These are phyloP conservation scores for Notolabrus celidotus DNA, from an alignment of 2,797 vertebrate species.

Conservation along the genomic window DNA sequence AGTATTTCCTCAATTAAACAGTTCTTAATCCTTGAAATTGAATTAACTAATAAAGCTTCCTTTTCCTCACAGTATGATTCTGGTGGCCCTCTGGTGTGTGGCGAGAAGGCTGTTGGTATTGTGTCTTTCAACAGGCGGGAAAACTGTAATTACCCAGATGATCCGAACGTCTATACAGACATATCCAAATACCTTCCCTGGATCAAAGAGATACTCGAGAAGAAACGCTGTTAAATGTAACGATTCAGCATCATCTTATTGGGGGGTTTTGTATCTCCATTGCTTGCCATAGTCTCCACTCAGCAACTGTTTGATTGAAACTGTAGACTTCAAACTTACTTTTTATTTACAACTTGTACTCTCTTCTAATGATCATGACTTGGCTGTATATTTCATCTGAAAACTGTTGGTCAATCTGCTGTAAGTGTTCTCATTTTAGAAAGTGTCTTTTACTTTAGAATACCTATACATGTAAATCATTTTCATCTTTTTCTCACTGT, in stretches of 20 bases:
- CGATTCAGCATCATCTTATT: not conserved
- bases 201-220: constrained; percentile 50
- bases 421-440: too few relatives aligned
- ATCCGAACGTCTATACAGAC: constrained; percentile 69
- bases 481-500: too few relatives aligned
- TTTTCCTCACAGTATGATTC: constrained; percentile 70
- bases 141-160: constrained; percentile 51
- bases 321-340: too few relatives aligned
- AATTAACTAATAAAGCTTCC: not conserved
- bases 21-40: not conserved
- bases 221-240: not conserved
- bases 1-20: too few relatives aligned
- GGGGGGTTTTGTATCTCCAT: not conserved
- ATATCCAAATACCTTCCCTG: constrained; percentile 60
- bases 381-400: too few relatives aligned
- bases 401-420: too few relatives aligned
- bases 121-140: constrained; percentile 29
- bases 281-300: too few relatives aligned
- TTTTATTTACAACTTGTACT: too few relatives aligned
- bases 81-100: constrained; percentile 76
- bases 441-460: too few relatives aligned
- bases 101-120: constrained; percentile 53
- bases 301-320: not conserved
- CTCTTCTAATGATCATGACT: too few relatives aligned
- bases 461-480: too few relatives aligned